These are phyloP conservation scores for Chinchilla lanigera DNA, from an alignment of 2,113 vertebrate genomes.

Conservation along the genomic window DNA sequence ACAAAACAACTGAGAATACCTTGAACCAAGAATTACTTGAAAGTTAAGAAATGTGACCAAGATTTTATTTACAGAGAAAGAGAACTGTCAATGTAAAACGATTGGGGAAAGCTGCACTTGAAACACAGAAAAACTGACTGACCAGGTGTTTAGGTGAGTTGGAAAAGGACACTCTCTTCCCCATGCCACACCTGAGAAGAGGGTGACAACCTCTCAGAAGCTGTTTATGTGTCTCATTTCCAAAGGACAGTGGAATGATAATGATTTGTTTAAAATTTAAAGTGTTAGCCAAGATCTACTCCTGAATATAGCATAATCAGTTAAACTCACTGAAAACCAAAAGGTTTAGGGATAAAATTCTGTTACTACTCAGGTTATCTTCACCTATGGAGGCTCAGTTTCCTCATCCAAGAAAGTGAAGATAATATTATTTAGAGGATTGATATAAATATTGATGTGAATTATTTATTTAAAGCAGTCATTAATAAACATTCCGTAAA, in stretches of 20 bases:
- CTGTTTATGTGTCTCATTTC: background rate
- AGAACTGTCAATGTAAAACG: background rate
- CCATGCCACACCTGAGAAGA: background rate
- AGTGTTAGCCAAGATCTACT: background rate
- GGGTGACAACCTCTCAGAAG: background rate
- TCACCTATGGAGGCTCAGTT: background rate
- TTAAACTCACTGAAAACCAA: background rate
- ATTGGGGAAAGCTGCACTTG: background rate
- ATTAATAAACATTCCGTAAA: background rate
- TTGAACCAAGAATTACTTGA: background rate
- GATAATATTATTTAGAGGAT: background rate
- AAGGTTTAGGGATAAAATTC: background rate
- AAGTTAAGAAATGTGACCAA: slow-evolving; percentile 37
- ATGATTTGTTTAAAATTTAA: background rate
- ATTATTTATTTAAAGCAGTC: slow-evolving; percentile 1
- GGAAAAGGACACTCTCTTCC: background rate
- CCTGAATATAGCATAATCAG: background rate
- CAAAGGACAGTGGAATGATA: background rate
- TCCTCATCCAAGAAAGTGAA: background rate
- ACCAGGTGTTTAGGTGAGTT: background rate
- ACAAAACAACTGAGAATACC: background rate
- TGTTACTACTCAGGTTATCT: background rate
- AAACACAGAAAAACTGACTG: background rate
- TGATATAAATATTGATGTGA: background rate
- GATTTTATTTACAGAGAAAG: background rate